A percentile compares a stretch with the other conserved stretches of the same genome.
phyloP scores from a whole-genome alignment of 2,113 vertebrate genomes.

The Nothobranchius kuhntae region DNA sequence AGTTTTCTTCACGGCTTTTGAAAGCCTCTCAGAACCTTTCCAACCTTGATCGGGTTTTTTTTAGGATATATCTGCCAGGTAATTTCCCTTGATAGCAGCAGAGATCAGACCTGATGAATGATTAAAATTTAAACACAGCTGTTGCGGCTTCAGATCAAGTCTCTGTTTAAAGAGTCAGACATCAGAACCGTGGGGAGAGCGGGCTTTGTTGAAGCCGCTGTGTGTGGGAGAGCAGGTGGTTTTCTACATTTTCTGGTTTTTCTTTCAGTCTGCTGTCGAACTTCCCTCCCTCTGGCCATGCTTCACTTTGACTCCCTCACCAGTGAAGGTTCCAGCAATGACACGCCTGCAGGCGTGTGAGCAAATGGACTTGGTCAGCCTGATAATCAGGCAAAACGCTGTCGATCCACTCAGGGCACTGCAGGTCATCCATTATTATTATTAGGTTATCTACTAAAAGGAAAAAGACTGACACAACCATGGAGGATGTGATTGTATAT shows the following conservation, averaged over 20 bases:
- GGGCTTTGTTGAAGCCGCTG: conserved; percentile 1
- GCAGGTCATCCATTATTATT: too few relatives aligned
- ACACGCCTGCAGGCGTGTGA: conserved; percentile 20
- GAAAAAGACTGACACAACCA: too few relatives aligned
- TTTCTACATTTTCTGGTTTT: conserved; percentile 32
- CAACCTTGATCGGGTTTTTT: conserved; percentile 40
- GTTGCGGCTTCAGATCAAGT: conserved; percentile 47
- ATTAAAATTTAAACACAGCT: conserved; percentile 52
- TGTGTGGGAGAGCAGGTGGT: conserved; percentile 48
- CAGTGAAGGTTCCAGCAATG: conserved; percentile 34
- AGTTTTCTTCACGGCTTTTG: conserved; percentile 34
- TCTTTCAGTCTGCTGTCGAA: conserved; percentile 20
- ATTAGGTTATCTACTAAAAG: too few relatives aligned
- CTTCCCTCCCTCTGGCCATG: conserved; percentile 51
- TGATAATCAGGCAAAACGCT: conserved; percentile 33
- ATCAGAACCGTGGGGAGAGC: conserved; percentile 28
- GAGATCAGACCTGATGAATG: conserved; percentile 50
- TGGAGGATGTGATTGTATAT: too few relatives aligned
- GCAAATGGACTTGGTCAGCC: conserved; percentile 18
- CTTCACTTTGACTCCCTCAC: conserved; percentile 61
- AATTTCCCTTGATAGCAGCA: conserved; percentile 43
- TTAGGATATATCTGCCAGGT: conserved; percentile 25
- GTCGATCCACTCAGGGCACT: not conserved
- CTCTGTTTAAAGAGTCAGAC: conserved; percentile 50
- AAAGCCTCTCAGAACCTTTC: conserved; percentile 30